Base-by-base conservation (phyloP, 2,888 invertebrate genomes). In the Harpagoxenus sublaevis region DNA sequence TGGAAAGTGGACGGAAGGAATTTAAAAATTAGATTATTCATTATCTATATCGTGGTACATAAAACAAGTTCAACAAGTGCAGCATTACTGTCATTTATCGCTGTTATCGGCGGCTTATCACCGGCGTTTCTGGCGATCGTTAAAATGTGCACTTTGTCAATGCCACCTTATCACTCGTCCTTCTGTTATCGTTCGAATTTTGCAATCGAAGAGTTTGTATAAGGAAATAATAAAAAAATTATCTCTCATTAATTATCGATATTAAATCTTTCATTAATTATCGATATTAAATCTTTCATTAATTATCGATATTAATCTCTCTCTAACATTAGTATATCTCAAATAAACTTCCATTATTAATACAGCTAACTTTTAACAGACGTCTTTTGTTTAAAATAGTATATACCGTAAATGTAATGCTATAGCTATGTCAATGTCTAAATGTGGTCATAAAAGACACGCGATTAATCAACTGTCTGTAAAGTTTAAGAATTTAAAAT, bases 61-160 rank as follows among this genome's bases (percentile, higher is more conserved):
- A 75, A 74, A 75, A 75, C 8, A 23, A 45, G 23, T 4, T 74
- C 23, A 28, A 73, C 42, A 15, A 65, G 12, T 53, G 42, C 8
- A 66, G 28, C 9, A 31, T 75, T 62, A 62, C 1, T n/a, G 4
- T 42, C 42, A 6, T 42, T 65, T 66, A 45, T 42, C 28, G 12
- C 48, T 8, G n/a, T 51, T 66, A 66, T 60, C 53, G n/a, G 12
- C 12, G 18, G 3, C 28, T 66, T 66, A 53, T 66, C 42, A 68
- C 6, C 28, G 15, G 15, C 15, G 42, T 68, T 60, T 31, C 31
- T 10, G 23, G 3, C 28, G 8, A 53, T 66, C 12, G 8, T 68
- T 55, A 68, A 55, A 78, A 65, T 28, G 23, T 15, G 23, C 63
- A 35, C n/a, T 28, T 51, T 66, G n/a, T 12, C 12, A 39, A 9